Base-by-base conservation (phyloP, 2,113 vertebrate genomes). In the Lophius piscatorius region DNA sequence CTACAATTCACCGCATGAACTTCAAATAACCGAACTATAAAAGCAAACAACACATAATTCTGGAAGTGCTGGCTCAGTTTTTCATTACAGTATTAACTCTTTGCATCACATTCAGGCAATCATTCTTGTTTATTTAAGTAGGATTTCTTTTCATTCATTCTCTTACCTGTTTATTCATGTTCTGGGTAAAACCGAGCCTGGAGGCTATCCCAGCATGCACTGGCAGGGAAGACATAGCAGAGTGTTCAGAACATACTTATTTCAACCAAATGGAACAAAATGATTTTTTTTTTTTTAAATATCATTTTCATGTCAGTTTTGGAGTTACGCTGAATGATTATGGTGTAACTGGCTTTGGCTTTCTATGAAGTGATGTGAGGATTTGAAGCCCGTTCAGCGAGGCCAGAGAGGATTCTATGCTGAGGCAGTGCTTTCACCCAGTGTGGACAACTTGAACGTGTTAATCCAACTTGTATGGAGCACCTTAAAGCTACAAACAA, bases 41-140 rank as follows among this genome's bases (percentile, higher is more conserved):
- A n/a, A n/a, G n/a, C 9, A 66, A 45, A 5, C 9, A 54, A 34
- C 9, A 33, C 6, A 24, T 31, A 45, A 1, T 9, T 34, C 56
- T 42, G 45, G 34, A 22, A 29, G 18, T 20, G 41, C 26, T 12
- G 12, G 8, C 35, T 63, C 21, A 17, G 26, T 14, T 46, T 56
- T 49, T 44, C 35, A 51, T 40, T 18, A 42, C 4, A 17, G 12
- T 20, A 8, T 20, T 33, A 40, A 16, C 12, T 35, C 16, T 73
- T 63, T 46, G 36, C 18, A 33, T 55, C 17, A 50, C 28, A 58
- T 49, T 68, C 20, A 49, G 44, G 23, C 35, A 42, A 74, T 28
- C 18, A 22, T 36, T 40, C 31, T 49, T 83, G 82, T 87, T 83
- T 77, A 75, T 45, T 33, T 38, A 67, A 64, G 54, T 35, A n/a